Conservation (phyloP, 1,140 invertebrate species). For the Hypothenemus hampei region DNA sequence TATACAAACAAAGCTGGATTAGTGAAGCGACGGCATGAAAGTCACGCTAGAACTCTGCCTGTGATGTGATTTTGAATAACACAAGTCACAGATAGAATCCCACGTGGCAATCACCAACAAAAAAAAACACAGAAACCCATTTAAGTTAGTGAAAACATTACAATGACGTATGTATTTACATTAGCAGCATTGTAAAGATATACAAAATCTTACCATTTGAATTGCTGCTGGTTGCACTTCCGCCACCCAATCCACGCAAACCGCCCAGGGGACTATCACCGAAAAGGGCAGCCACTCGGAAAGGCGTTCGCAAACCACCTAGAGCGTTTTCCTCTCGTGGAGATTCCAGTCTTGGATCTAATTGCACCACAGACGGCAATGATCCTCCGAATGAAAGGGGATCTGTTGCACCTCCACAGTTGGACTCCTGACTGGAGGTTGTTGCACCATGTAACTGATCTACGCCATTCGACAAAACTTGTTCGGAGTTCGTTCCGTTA, state of each 20-base stretch:
- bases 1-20: too few relatives aligned
- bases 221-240: conserved; percentile 4
- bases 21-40: conserved; percentile 41
- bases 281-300: conserved; percentile 5
- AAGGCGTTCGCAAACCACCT: conserved; percentile 8
- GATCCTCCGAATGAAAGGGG: conserved; percentile 3
- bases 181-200: background rate
- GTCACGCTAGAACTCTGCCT: conserved; percentile 87
- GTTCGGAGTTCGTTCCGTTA: background rate
- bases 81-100: conserved; percentile 77
- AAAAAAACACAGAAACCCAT: too few relatives aligned
- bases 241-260: background rate
- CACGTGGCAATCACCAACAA: conserved; percentile 52
- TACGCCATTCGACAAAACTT: too few relatives aligned
- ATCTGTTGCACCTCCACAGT: background rate
- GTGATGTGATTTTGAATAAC: conserved; percentile 69
- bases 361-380: conserved; percentile 16
- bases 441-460: too few relatives aligned
- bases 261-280: conserved; percentile 16
- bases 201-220: conserved; percentile 16
- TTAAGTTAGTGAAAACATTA: too few relatives aligned
- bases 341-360: conserved; percentile 27
- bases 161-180: too few relatives aligned
- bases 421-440: background rate
- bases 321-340: conserved; percentile 4